phyloP scores from a whole-genome alignment of 2,113 vertebrate species.

The Cairina moschata region DNA sequence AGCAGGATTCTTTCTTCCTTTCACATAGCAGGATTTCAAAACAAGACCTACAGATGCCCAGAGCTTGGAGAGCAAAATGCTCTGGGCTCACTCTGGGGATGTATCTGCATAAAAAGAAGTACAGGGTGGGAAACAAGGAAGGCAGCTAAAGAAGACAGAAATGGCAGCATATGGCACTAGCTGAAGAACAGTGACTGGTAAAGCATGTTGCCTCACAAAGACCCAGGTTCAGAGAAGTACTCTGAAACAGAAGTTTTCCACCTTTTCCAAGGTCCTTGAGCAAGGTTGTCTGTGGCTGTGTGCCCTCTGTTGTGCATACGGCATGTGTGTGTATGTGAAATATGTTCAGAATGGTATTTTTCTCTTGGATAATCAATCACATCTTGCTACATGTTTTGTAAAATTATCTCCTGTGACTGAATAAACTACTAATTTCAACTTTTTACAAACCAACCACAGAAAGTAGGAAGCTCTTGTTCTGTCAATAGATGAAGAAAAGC shows the following conservation, averaged over 20 bases:
- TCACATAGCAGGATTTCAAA: neutral
- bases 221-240: neutral
- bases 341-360: neutral
- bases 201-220: neutral
- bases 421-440: neutral
- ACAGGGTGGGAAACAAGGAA: neutral
- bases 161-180: neutral
- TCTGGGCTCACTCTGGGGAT: neutral
- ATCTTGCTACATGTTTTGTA: neutral
- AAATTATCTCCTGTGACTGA: neutral
- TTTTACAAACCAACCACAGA: neutral
- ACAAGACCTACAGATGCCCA: neutral
- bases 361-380: neutral
- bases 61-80: neutral
- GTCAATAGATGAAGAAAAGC: neutral
- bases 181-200: neutral
- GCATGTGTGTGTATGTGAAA: rapidly evolving
- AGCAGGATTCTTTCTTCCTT: neutral
- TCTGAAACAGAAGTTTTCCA: neutral
- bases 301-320: neutral
- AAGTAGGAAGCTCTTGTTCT: neutral
- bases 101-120: neutral
- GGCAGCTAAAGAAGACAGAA: neutral
- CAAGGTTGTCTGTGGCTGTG: neutral
- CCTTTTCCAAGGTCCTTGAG: neutral